Conservation (phyloP, 2,888 invertebrate species). For the Margaritifera margaritifera region DNA sequence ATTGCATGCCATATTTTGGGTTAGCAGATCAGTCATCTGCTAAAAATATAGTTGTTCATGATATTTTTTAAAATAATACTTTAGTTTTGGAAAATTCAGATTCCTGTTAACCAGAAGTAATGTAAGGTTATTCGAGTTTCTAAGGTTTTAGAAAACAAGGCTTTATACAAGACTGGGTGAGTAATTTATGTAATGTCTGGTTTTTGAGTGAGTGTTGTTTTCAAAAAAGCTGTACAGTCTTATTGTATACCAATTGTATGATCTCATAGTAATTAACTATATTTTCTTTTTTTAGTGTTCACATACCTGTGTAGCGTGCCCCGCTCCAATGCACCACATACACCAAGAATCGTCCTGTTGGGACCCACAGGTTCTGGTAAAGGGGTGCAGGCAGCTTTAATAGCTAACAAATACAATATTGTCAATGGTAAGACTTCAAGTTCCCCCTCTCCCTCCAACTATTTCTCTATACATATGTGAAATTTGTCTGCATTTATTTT, state of each 20-base stretch:
- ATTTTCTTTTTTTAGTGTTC: conserved; percentile 55
- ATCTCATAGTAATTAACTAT: not conserved
- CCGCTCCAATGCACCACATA: conserved; percentile 71
- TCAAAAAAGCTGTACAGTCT: not conserved
- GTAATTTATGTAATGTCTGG: no score
- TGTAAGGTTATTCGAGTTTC: no score
- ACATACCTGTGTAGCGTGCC: conserved; percentile 64
- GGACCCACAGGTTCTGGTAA: conserved; percentile 72
- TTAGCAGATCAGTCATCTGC: no score
- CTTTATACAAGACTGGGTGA: no score
- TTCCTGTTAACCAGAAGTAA: no score
- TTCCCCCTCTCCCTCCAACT: not conserved
- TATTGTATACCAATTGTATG: not conserved
- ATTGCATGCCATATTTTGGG: no score
- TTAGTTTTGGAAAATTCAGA: no score
- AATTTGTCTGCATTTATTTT: conserved; percentile 1
- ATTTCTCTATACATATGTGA: not conserved
- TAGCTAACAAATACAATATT: conserved; percentile 72
- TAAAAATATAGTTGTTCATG: no score
- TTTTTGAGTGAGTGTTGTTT: not conserved
- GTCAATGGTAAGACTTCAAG: conserved; percentile 63
- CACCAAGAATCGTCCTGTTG: conserved; percentile 70
- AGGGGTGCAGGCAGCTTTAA: conserved; percentile 68
- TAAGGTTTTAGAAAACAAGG: no score
- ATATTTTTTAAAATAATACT: no score